Base-by-base conservation (phyloP, 2,888 invertebrate species). In the Mesorhabditis spiculigera region DNA sequence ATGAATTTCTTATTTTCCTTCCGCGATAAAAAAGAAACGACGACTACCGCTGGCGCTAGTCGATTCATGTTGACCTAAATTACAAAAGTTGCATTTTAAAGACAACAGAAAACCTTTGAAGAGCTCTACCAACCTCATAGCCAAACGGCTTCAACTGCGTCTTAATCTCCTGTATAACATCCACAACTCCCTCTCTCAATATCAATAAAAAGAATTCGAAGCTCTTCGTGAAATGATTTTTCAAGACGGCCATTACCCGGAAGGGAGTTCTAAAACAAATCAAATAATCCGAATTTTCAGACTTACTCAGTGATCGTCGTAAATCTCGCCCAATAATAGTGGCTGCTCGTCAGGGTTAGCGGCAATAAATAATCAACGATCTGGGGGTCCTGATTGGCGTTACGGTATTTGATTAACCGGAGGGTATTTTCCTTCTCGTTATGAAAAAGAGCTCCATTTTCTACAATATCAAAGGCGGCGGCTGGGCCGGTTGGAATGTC, bases 151-250 rank as follows among this genome's bases (percentile, higher is more conserved):
- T 50, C 58, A 50, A 50, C n/a, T 50, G 58, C 1, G 58, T 50
- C n/a, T 50, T 50, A 13, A n/a, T 13, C 58, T 50, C 10, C n/a
- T 50, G 58, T 13, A 50, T 50, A 50, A 50, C n/a, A n/a, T 50
- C n/a, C 58, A n/a, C 58, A 13, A 13, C 10, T 50, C 58, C 58
- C 8, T 50, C 58, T 50, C 58, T 50, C 58, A 50, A 50, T n/a
- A 50, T n/a, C 58, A 50, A 50, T 50, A 50, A 50, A 50, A 50
- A 10, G n/a, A 50, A 50, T 50, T 50, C 58, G 58, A 50, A 50
- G n/a, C n/a, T 50, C 58, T 50, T 50, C 58, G 58, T 50, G 58
- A 3, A 13, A n/a, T 50, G 58, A 50, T 50, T 50, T 50, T 50
- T 50, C 58, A 50, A 50, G 58, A 50, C 58, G 58, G 58, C 58